Conservation (phyloP, 2,888 invertebrate genomes). For the Stomorhina lunata region DNA sequence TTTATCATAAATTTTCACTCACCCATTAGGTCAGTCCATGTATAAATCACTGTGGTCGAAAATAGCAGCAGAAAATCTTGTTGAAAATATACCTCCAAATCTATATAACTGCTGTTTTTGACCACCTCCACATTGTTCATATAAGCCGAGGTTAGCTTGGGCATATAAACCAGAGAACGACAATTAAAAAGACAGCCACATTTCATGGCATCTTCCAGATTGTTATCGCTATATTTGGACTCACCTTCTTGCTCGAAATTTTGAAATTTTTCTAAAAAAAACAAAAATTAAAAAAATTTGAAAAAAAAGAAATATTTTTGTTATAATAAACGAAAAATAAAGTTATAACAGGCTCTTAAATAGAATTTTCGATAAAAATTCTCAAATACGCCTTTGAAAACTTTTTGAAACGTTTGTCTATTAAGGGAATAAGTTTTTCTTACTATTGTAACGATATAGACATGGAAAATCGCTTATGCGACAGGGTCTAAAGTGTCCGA, state of each 20-base stretch:
- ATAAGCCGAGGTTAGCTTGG: conserved; percentile 68
- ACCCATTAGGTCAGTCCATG: conserved; percentile 80
- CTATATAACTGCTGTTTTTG: conserved; percentile 68
- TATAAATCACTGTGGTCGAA: conserved; percentile 78
- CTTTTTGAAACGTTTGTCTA: too few relatives aligned
- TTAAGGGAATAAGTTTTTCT: too few relatives aligned
- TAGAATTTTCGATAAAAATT: too few relatives aligned
- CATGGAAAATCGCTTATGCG: conserved; percentile 73
- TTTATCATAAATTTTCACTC: conserved; percentile 29
- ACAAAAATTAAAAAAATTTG: too few relatives aligned
- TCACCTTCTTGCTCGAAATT: conserved; percentile 70
- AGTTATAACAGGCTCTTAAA: too few relatives aligned
- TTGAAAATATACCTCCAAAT: conserved; percentile 77
- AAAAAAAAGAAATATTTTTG: too few relatives aligned
- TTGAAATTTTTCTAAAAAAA: conserved; percentile 17
- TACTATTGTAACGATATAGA: conserved; percentile 68
- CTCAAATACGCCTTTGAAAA: too few relatives aligned
- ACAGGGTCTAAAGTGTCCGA: conserved; percentile 67
- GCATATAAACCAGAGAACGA: conserved; percentile 71
- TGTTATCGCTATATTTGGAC: conserved; percentile 68
- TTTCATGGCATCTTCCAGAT: conserved; percentile 68
- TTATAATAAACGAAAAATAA: too few relatives aligned
- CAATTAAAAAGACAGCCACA: conserved; percentile 77
- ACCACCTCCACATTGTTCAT: conserved; percentile 38
- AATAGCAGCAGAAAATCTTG: conserved; percentile 77